phyloP scores from a whole-genome alignment of 2,113 vertebrate species.

The Nothocercus julius region DNA sequence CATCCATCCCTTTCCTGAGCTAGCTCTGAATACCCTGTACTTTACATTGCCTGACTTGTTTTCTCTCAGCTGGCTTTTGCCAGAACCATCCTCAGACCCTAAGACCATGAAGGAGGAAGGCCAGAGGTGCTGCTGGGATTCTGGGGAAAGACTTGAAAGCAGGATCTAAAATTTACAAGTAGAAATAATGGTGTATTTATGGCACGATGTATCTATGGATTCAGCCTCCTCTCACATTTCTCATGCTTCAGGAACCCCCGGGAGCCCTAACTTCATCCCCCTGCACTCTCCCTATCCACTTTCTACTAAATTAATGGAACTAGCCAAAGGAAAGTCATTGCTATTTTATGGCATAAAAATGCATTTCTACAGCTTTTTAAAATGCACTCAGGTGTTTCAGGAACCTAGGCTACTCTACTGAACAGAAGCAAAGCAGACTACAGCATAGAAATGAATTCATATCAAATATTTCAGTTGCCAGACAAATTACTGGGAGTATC shows the following conservation, averaged over 20 bases:
- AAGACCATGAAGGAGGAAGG: neutral
- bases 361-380: slow-evolving; percentile 13
- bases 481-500: neutral
- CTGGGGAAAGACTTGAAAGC: neutral
- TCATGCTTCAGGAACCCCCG: neutral
- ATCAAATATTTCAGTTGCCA: neutral
- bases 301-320: slow-evolving; percentile 27
- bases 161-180: neutral
- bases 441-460: neutral
- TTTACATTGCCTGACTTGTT: accelerated
- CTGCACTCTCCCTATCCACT: neutral
- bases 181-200: neutral
- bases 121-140: neutral
- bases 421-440: neutral
- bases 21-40: neutral
- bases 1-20: neutral
- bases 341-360: neutral
- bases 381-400: neutral
- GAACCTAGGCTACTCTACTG: neutral
- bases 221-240: neutral
- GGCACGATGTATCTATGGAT: neutral
- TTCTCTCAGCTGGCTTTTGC: neutral
- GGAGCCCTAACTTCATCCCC: neutral
- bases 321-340: slow-evolving; percentile 22
- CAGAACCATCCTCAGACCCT: neutral